Evolutionary conservation across 1,140 invertebrate species (phyloP).

Genomic region (Leptopilina clavipes): DNA sequence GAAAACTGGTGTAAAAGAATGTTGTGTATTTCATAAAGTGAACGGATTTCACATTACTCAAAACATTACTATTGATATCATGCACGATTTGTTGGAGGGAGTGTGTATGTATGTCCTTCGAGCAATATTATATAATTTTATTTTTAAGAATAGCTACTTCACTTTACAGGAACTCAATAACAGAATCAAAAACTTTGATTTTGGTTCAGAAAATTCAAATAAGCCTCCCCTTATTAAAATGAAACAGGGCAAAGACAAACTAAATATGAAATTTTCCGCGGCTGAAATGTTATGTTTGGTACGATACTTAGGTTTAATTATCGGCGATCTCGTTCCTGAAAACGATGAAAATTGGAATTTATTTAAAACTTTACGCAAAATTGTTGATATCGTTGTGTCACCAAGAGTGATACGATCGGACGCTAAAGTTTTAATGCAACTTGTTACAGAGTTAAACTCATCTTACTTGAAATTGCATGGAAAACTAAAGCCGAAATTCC

Average conservation of each 20-base stretch:
- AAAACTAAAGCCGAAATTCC: background rate
- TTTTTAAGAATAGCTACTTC: background rate
- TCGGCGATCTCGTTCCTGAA: too few relatives aligned
- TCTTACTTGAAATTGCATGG: background rate
- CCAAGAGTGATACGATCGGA: background rate
- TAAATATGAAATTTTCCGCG: background rate
- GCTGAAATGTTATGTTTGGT: background rate
- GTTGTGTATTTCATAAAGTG: background rate
- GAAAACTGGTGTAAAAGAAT: background rate
- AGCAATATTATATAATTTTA: background rate
- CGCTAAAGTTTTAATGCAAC: background rate
- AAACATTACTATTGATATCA: background rate
- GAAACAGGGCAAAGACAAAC: background rate
- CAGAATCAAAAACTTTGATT: background rate
- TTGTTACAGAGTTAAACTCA: background rate
- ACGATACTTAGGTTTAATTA: background rate
- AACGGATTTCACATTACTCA: background rate
- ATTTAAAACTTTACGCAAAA: too few relatives aligned
- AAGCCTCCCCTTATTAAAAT: background rate
- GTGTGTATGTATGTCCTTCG: background rate
- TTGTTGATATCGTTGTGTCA: too few relatives aligned
- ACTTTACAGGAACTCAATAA: background rate
- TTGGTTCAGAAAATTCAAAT: background rate
- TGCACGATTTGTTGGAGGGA: background rate
- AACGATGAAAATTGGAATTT: too few relatives aligned